Percentiles rank a stretch among this genome's conserved stretches.
phyloP scores from a whole-genome alignment of 92 coral and sea anemone species.

The Epizoanthus illoricatus region DNA sequence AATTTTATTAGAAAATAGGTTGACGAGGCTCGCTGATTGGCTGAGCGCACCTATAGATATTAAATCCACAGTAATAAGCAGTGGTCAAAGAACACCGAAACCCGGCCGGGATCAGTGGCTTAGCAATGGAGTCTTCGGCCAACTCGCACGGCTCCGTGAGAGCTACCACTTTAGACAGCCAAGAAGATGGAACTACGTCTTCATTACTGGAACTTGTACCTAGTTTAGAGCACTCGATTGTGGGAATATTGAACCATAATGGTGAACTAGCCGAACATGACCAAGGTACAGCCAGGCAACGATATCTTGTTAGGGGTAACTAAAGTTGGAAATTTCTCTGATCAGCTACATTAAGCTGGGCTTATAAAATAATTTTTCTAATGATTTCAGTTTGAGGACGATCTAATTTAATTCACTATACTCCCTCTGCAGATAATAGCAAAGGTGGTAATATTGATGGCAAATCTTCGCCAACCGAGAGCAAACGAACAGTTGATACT shows the following conservation, averaged over 20 bases:
- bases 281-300: slow-evolving; percentile 60
- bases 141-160: slow-evolving; percentile 87
- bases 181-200: slow-evolving; percentile 72
- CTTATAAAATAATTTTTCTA: slow-evolving; percentile 94
- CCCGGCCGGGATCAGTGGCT: slow-evolving; percentile 96
- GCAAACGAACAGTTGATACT: slow-evolving; percentile 85
- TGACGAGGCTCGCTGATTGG: slow-evolving; percentile 90
- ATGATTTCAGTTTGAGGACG: slow-evolving; percentile 88
- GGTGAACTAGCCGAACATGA: slow-evolving; percentile 87
- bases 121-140: slow-evolving; percentile 97
- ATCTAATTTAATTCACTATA: slow-evolving; percentile 89
- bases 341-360: slow-evolving; percentile 96
- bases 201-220: slow-evolving; percentile 95
- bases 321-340: slow-evolving; percentile 88
- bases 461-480: slow-evolving; percentile 87
- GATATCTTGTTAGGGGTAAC: slow-evolving; percentile 89
- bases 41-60: slow-evolving; percentile 78
- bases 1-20: slow-evolving; percentile 99
- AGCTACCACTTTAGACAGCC: slow-evolving; percentile 67
- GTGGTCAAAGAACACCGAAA: slow-evolving; percentile 98
- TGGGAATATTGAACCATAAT: slow-evolving; percentile 87
- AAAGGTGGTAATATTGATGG: slow-evolving; percentile 83
- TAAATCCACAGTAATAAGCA: slow-evolving; percentile 99
- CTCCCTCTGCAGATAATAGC: slow-evolving; percentile 84
- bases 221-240: slow-evolving; percentile 94